A percentile compares a stretch with the other conserved stretches of the same genome.
Conservation (phyloP, 2,797 vertebrate genomes). For the Sorex maritimensis region DNA sequence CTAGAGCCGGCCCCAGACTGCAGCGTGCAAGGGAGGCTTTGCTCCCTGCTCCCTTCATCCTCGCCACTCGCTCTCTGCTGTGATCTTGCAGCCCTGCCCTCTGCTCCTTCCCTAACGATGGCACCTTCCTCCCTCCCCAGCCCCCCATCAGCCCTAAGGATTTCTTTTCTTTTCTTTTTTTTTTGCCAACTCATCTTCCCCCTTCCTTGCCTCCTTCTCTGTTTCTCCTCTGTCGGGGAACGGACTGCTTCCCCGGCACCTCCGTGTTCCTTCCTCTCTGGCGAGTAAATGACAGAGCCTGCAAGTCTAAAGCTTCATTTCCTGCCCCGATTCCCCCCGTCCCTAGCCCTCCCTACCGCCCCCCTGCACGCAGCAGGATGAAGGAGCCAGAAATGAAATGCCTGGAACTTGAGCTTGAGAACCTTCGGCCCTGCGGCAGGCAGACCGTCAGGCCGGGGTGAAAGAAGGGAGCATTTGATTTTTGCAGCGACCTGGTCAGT, state of each 20-base stretch:
- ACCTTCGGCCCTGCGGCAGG: background rate
- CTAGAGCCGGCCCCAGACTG: conserved; percentile 65
- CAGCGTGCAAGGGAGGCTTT: background rate
- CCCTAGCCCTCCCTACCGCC: too few relatives aligned
- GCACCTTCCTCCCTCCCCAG: background rate
- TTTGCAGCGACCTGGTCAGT: fast-evolving
- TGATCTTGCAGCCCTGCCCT: conserved; percentile 67
- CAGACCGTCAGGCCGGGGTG: background rate
- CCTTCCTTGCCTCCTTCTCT: background rate
- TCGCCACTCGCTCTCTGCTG: conserved; percentile 71
- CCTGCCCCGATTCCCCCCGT: too few relatives aligned
- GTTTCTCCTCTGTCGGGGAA: conserved; percentile 3
- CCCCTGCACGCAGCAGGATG: background rate
- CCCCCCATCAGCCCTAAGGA: background rate
- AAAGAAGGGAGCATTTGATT: background rate
- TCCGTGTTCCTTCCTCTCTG: background rate
- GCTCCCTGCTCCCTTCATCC: conserved; percentile 80
- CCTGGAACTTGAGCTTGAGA: background rate
- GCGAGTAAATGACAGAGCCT: background rate
- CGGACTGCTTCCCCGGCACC: background rate
- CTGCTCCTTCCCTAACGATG: conserved; percentile 14
- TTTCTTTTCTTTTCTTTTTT: conserved; percentile 58
- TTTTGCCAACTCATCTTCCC: conserved; percentile 69
- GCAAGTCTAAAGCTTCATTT: background rate
- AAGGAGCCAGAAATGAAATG: conserved; percentile 27